phyloP scores from a whole-genome alignment of 2,113 vertebrate species.

The Fukomys damarensis region DNA sequence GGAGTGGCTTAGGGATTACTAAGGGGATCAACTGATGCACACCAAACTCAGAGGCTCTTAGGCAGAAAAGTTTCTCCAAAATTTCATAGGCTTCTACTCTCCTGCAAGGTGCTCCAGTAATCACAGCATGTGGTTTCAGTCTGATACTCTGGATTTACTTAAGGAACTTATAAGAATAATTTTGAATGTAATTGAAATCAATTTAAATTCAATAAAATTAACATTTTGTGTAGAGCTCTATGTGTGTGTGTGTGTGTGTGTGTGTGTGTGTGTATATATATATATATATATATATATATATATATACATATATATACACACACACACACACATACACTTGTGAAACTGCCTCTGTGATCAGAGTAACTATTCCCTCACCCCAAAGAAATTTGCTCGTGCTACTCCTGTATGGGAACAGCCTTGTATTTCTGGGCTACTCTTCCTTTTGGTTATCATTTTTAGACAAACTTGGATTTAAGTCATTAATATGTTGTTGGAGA shows the following conservation, averaged over 20 bases:
- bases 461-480: not conserved
- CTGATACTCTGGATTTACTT: not conserved
- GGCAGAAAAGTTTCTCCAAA: not conserved
- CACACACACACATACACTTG: not conserved
- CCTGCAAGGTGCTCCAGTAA: not conserved
- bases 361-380: not conserved
- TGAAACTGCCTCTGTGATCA: not conserved
- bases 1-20: not conserved
- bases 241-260: too few relatives aligned
- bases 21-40: not conserved
- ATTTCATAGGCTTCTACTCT: not conserved
- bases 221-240: not conserved
- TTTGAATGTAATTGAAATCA: not conserved
- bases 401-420: not conserved
- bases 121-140: not conserved
- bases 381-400: not conserved
- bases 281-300: too few relatives aligned
- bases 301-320: too few relatives aligned
- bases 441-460: not conserved
- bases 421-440: not conserved
- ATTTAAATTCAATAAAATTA: not conserved
- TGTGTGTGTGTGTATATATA: too few relatives aligned
- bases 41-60: not conserved
- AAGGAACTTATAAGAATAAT: not conserved
- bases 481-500: not conserved